Percentiles rank a stretch among this genome's conserved stretches.
Conservation (phyloP, 2,797 vertebrate genomes). For the Brotogeris chrysoptera region DNA sequence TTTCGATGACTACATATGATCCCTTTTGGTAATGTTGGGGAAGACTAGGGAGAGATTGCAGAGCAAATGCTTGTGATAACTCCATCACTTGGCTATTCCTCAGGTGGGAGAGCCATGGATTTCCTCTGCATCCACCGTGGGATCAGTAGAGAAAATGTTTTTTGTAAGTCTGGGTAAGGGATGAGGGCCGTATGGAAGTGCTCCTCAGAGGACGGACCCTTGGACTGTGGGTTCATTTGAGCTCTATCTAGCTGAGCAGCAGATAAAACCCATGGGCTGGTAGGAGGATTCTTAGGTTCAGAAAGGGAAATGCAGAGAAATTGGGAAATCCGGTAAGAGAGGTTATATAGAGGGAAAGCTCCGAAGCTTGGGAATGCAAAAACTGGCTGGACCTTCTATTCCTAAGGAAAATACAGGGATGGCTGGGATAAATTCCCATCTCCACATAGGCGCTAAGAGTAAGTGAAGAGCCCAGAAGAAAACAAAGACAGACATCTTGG, state of each 20-base stretch:
- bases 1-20: background rate
- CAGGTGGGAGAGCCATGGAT: rapidly evolving
- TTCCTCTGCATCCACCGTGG: background rate
- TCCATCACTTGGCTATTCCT: background rate
- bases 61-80: background rate
- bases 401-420: background rate
- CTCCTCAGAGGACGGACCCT: background rate
- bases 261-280: background rate
- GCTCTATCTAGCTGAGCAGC: background rate
- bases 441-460: background rate
- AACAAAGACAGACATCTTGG: conserved; percentile 18
- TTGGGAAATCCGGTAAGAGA: background rate
- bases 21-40: background rate
- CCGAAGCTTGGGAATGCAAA: background rate
- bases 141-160: background rate
- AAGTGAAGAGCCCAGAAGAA: conserved; percentile 6
- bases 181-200: background rate
- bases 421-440: background rate
- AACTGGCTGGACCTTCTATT: background rate
- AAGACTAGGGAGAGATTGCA: background rate
- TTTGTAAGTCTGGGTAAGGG: background rate
- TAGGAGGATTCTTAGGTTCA: background rate
- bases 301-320: background rate
- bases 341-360: background rate
- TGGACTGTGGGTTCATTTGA: rapidly evolving